These are phyloP conservation scores for Prorops nasuta DNA, from an alignment of 1,140 invertebrate species.

Conservation along the genomic window DNA sequence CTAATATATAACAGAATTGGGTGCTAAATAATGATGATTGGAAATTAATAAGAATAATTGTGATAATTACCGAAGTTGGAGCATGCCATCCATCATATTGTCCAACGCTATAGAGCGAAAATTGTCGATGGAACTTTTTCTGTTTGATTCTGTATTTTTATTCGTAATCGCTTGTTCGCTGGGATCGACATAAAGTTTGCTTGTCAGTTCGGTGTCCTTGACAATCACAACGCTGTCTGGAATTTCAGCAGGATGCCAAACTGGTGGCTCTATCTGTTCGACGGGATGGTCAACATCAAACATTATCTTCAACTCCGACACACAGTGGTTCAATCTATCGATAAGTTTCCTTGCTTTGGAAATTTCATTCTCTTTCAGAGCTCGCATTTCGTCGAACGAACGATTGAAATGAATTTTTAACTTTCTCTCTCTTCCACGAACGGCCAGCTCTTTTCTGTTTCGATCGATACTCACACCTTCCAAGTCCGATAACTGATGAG, in stretches of 20 bases:
- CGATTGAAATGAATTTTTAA: constrained; percentile 52
- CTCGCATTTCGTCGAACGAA: constrained; percentile 50
- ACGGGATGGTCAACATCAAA: constrained; percentile 18
- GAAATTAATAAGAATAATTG: not conserved
- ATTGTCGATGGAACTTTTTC: no score
- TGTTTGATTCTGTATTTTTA: no score
- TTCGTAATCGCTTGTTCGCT: constrained; percentile 48
- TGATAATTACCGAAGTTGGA: constrained; percentile 59
- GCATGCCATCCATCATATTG: constrained; percentile 70
- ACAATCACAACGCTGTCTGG: constrained; percentile 26
- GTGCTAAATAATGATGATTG: not conserved
- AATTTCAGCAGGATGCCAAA: constrained; percentile 29
- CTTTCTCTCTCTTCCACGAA: constrained; percentile 1
- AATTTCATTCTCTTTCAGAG: constrained; percentile 29
- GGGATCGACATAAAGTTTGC: constrained; percentile 32
- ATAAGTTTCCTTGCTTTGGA: constrained; percentile 23
- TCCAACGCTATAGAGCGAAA: constrained; percentile 56
- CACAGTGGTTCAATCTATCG: constrained; percentile 27
- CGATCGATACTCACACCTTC: constrained; percentile 24
- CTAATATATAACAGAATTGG: not conserved
- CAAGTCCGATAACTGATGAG: constrained; percentile 19
- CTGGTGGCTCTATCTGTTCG: constrained; percentile 18
- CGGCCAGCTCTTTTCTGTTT: constrained; percentile 1
- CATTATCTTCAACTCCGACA: constrained; percentile 29
- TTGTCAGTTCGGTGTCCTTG: constrained; percentile 50